Evolutionary conservation across 2,888 invertebrate genomes (phyloP).

Genomic region (Epinotia ramella): DNA sequence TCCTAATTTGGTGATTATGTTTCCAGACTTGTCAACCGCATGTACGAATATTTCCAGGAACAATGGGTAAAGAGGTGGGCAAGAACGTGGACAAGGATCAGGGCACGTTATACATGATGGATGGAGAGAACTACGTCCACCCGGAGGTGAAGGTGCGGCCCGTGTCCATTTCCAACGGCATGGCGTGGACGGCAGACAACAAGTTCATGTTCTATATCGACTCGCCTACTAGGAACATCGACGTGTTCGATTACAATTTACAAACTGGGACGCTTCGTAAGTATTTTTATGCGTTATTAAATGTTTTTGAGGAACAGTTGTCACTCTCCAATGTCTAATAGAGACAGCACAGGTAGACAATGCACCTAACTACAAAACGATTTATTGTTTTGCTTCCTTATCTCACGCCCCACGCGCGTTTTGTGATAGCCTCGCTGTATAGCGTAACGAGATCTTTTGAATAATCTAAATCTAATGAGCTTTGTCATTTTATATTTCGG

Average conservation of each 20-base stretch:
- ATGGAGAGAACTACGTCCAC: conserved; percentile 66
- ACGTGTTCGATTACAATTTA: conserved; percentile 89
- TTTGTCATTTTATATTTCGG: not conserved
- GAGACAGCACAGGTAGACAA: not conserved
- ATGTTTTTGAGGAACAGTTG: not conserved
- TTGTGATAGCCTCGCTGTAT: not conserved
- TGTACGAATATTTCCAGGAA: conserved; percentile 72
- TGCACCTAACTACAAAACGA: too few relatives aligned
- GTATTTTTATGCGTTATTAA: conserved; percentile 48
- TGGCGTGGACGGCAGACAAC: conserved; percentile 90
- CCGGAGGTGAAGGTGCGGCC: conserved; percentile 71
- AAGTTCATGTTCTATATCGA: conserved; percentile 92
- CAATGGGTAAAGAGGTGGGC: conserved; percentile 86
- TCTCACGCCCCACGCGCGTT: too few relatives aligned
- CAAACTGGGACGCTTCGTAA: conserved; percentile 86
- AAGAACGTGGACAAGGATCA: conserved; percentile 77
- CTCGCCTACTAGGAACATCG: conserved; percentile 87
- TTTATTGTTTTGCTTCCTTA: too few relatives aligned
- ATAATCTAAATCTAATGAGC: not conserved
- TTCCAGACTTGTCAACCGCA: not conserved
- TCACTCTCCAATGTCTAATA: not conserved
- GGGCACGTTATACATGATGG: conserved; percentile 86
- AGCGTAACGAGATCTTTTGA: not conserved
- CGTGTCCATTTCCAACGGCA: conserved; percentile 91
- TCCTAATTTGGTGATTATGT: too few relatives aligned